phyloP scores from a whole-genome alignment of 2,888 invertebrate genomes.

The Acanthosepion lycidas region DNA sequence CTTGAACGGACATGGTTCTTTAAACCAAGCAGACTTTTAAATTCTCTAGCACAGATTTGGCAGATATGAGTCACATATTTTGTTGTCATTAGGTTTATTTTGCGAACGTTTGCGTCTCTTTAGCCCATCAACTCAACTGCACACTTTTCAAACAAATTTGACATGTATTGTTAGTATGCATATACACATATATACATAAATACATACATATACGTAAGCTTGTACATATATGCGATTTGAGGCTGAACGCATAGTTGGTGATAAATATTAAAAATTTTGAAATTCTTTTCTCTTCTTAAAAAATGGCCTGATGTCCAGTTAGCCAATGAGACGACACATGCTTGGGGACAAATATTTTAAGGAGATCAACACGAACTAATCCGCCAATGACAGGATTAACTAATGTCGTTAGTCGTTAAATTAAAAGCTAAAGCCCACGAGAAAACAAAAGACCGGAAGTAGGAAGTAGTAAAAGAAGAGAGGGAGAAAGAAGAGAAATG shows the following conservation, averaged over 20 bases:
- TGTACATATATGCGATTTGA: not conserved
- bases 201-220: no score
- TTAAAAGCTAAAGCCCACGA: not conserved
- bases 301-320: not conserved
- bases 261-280: not conserved
- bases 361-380: not conserved
- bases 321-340: not conserved
- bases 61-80: no score
- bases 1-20: no score
- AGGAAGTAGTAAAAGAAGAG: not conserved
- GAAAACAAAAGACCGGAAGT: conserved; percentile 5
- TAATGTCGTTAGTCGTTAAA: not conserved
- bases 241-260: not conserved
- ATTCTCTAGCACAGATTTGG: no score
- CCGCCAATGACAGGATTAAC: not conserved
- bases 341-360: not conserved
- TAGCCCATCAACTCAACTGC: no score
- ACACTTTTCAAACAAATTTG: no score
- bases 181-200: no score
- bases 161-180: not conserved
- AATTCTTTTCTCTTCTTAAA: not conserved
- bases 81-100: no score
- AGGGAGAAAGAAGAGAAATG: not conserved
- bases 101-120: no score
- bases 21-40: no score